Base-by-base conservation (phyloP, 2,113 vertebrate species). In the Ophiodon elongatus region DNA sequence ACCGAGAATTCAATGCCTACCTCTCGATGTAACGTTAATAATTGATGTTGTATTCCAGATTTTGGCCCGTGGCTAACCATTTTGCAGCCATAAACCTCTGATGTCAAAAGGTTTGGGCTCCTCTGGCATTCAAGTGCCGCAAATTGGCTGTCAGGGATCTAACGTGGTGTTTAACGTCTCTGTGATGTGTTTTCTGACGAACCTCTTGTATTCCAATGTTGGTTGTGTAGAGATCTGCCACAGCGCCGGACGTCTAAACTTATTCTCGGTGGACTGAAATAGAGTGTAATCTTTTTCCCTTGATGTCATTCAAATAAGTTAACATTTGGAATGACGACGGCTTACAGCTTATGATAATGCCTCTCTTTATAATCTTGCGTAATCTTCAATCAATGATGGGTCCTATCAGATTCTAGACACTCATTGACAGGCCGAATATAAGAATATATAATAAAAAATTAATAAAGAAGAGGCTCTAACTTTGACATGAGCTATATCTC, bases 371-470 rank as follows among this genome's bases (percentile, higher is more conserved):
- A 85, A 87, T 93, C 90, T 91, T 70, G 75, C 90, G 63, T 90
- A 92, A 96, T 93, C 94, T 93, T 93, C 92, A 92, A 91, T 94
- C 94, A 92, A 85, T 86, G 85, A 85, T 73, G 85, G 86, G 57
- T 82, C 86, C 92, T 92, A 95, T 94, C 91, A 94, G 90, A 87
- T 93, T 89, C 86, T 80, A 73, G 85, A 86, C 80, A 87, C 78
- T 88, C 85, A 95, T 88, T 87, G 95, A 94, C 94, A 93, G 92
- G 7, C 85, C 73, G 92, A 93, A 93, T 92, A 89, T 93, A 93
- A 93, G 94, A 90, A 94, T 92, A 95, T 94, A 94, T 94, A 85
- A 92, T 93, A 88, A 91, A 93, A 88, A 93, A 94, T 94, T 91
- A 95, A 95, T 95, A 96, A 95, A 95, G 94, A 91, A 76, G 47